Evolutionary conservation across 1,140 invertebrate genomes (phyloP).

Genomic region (Temnothorax nylanderi): DNA sequence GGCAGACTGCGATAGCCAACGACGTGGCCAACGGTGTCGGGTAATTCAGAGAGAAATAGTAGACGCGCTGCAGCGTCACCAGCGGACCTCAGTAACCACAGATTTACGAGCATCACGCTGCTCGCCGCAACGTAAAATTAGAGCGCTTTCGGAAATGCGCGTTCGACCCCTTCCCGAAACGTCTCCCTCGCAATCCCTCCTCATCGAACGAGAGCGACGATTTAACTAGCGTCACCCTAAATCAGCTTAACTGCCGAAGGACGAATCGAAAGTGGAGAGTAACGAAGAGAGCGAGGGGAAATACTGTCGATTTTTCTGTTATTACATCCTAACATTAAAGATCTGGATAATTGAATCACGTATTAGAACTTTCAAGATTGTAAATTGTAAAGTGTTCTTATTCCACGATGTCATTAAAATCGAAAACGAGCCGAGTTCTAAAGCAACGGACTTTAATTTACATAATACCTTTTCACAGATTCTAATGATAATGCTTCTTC

Average conservation of each 20-base stretch:
- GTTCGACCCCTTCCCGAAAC: conserved; percentile 43
- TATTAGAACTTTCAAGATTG: background rate
- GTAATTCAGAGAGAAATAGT: conserved; percentile 61
- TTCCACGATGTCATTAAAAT: background rate
- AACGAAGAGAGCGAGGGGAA: background rate
- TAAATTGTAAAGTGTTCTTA: background rate
- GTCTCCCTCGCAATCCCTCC: background rate
- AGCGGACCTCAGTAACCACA: conserved; percentile 63
- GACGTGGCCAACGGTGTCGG: conserved; percentile 19
- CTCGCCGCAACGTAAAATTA: conserved; percentile 63
- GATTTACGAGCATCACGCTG: conserved; percentile 64
- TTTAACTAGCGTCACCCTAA: conserved; percentile 18
- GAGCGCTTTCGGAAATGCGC: conserved; percentile 62
- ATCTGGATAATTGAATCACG: background rate
- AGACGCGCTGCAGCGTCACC: conserved; percentile 57
- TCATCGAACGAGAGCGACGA: conserved; percentile 34
- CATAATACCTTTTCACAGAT: background rate
- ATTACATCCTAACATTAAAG: background rate
- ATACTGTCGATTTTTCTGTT: background rate
- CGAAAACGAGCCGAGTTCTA: conserved; percentile 3
- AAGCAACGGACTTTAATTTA: background rate
- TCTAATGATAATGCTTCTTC: background rate
- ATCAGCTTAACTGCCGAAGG: background rate
- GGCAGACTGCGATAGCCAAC: conserved; percentile 37
- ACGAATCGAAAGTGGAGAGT: background rate